Evolutionary conservation across 2,113 vertebrate species (phyloP).

Genomic region (Onychostruthus taczanowskii): DNA sequence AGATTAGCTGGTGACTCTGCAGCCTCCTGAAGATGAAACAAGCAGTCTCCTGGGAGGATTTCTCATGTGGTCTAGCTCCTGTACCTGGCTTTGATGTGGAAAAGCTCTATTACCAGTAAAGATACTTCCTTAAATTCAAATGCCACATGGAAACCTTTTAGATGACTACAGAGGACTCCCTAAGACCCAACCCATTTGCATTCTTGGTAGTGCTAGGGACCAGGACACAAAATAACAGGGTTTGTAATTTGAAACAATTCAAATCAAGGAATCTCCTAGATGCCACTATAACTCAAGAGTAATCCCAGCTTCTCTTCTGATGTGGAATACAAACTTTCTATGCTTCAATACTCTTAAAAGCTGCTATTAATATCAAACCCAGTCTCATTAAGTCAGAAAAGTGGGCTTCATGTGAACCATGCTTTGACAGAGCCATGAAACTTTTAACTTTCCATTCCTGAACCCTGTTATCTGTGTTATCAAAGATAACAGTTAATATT

Average conservation of each 20-base stretch:
- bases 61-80: background rate
- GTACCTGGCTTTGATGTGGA: background rate
- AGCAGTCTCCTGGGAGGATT: background rate
- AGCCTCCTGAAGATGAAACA: background rate
- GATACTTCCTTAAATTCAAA: background rate
- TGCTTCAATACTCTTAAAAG: background rate
- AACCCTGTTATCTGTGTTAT: background rate
- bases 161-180: background rate
- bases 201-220: background rate
- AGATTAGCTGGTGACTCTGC: background rate
- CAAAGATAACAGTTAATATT: background rate
- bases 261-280: background rate
- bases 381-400: background rate
- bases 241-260: background rate
- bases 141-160: background rate
- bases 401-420: rapidly evolving
- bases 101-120: background rate
- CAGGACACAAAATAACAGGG: background rate
- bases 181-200: background rate
- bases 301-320: background rate
- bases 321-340: background rate
- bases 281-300: background rate
- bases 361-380: background rate
- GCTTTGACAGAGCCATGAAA: background rate
- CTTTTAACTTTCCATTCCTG: background rate